Evolutionary conservation across 2,888 invertebrate genomes (phyloP).

Genomic region (Deroplatys truncata): DNA sequence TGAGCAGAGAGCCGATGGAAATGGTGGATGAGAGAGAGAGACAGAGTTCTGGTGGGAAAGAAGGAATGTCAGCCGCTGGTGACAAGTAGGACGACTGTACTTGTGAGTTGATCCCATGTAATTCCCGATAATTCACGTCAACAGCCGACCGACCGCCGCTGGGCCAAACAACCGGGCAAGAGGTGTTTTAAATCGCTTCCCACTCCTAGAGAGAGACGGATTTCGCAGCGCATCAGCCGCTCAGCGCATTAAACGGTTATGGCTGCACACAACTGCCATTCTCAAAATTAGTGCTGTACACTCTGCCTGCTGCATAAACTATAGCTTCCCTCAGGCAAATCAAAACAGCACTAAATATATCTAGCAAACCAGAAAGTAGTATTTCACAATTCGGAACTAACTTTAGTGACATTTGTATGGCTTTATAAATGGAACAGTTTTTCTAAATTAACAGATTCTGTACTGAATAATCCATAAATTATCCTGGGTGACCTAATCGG

Average conservation of each 20-base stretch:
- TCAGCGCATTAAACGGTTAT: neutral
- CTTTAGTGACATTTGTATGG: too few species aligned
- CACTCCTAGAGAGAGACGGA: neutral
- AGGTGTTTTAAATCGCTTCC: slow-evolving; percentile 8
- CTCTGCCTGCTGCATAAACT: too few species aligned
- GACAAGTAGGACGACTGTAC: neutral
- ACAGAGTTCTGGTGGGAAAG: slow-evolving; percentile 4
- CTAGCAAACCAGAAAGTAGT: too few species aligned
- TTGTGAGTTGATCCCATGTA: slow-evolving; percentile 10
- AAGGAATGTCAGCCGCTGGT: slow-evolving; percentile 2
- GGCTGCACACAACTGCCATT: neutral
- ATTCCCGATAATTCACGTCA: slow-evolving; percentile 16
- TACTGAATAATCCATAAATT: too few species aligned
- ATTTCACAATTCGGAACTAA: too few species aligned
- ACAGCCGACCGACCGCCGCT: slow-evolving; percentile 14
- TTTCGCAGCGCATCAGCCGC: neutral
- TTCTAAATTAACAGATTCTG: too few species aligned
- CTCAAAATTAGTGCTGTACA: neutral
- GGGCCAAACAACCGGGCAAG: neutral
- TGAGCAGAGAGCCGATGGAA: neutral
- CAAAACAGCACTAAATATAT: too few species aligned
- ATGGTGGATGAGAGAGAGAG: neutral
- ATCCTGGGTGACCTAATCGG: too few species aligned
- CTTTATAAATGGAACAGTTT: too few species aligned
- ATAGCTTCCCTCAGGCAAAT: neutral